phyloP scores from a whole-genome alignment of 2,113 vertebrate genomes.

The Pomatorhinus ruficollis region DNA sequence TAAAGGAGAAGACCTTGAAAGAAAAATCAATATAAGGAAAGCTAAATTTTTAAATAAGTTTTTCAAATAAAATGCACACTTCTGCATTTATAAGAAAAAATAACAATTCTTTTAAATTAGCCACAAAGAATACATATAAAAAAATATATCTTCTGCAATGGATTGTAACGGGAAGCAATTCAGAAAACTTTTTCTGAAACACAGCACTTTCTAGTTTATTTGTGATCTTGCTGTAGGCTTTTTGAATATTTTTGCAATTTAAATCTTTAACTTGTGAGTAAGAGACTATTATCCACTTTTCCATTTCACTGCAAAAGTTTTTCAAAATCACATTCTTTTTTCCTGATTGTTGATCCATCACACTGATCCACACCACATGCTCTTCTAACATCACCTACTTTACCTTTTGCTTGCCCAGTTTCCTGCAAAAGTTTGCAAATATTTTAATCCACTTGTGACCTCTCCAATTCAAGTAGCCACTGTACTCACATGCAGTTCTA shows the following conservation, averaged over 20 bases:
- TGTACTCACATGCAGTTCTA: neutral
- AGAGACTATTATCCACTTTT: neutral
- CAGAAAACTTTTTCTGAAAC: neutral
- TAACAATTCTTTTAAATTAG: neutral
- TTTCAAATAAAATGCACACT: neutral
- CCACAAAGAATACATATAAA: neutral
- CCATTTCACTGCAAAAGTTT: neutral
- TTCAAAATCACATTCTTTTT: neutral
- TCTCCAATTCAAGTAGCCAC: neutral
- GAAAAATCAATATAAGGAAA: neutral
- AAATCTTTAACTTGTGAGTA: neutral
- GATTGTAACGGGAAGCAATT: neutral
- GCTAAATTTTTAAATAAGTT: neutral
- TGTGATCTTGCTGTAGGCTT: neutral
- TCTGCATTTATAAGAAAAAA: neutral
- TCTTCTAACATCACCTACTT: neutral
- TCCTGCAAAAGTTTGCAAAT: neutral
- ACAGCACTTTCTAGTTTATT: neutral
- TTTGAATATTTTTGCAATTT: neutral
- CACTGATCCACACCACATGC: neutral
- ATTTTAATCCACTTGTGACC: neutral
- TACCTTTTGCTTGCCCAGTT: neutral
- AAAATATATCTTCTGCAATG: neutral
- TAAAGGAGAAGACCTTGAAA: neutral
- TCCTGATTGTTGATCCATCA: neutral